phyloP scores from a whole-genome alignment of 2,888 invertebrate genomes.

The Torymus tubicola region DNA sequence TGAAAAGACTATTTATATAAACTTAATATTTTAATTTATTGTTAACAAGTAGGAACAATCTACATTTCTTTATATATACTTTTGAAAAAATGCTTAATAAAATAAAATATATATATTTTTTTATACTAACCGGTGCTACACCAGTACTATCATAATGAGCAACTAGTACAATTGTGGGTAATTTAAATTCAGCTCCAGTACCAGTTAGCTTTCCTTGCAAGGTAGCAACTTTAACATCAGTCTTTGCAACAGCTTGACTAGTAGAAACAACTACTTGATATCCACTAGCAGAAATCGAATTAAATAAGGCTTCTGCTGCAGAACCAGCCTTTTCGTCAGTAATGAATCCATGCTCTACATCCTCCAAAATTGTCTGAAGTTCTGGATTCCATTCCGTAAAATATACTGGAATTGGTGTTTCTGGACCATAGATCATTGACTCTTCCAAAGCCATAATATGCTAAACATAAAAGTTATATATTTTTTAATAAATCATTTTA shows the following conservation, averaged over 20 bases:
- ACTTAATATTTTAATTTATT: too few relatives aligned
- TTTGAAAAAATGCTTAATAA: background rate
- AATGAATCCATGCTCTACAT: conserved; percentile 84
- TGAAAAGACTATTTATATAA: too few relatives aligned
- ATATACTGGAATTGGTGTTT: conserved; percentile 91
- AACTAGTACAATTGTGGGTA: conserved; percentile 92
- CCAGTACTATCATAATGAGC: conserved; percentile 96
- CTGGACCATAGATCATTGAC: conserved; percentile 86
- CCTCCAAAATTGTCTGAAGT: conserved; percentile 85
- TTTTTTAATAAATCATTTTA: background rate
- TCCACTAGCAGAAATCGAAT: conserved; percentile 94
- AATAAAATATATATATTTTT: background rate
- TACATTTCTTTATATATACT: too few relatives aligned
- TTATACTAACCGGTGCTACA: conserved; percentile 85
- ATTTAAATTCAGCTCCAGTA: conserved; percentile 82
- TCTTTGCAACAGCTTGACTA: conserved; percentile 82
- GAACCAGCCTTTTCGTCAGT: conserved; percentile 86
- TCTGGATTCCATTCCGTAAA: conserved; percentile 87
- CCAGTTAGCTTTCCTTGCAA: conserved; percentile 91
- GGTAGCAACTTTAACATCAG: conserved; percentile 90
- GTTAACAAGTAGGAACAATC: too few relatives aligned
- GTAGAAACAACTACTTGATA: conserved; percentile 94
- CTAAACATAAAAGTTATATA: conserved; percentile 75
- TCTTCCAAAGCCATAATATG: conserved; percentile 88
- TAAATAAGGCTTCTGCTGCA: conserved; percentile 89